Base-by-base conservation (phyloP, 1,140 invertebrate genomes). In the Manduca sexta region DNA sequence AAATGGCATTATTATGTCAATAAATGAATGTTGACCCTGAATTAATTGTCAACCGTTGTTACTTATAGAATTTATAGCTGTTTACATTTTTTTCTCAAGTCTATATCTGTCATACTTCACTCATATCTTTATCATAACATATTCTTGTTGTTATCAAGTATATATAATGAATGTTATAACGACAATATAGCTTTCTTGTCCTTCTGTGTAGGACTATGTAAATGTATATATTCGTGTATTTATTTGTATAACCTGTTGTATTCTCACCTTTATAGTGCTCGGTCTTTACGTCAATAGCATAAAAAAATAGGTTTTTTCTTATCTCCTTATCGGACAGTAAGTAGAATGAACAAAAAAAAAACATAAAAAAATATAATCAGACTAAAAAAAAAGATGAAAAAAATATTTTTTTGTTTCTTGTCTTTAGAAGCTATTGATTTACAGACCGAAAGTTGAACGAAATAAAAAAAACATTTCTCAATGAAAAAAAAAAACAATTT, bases 121-220 rank as follows among this genome's bases (percentile, higher is more conserved):
- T 75, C 77, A 80, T 81, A 80, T 79, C 76, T 65, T 73, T 73
- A 75, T 76, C 77, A 82, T 81, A 81, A 78, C 75, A 67, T 73
- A 75, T 78, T 61, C 65, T 77, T 69, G 73, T 81, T 80, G 74
- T 76, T 76, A 62, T 64, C 49, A 60, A 63, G 66, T 69, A 60
- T 76, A 73, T 74, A 68, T 56, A 48, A 52, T 71, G 55, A 66
- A 74, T 74, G 64, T 79, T 80, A 73, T 69, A 52, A 52, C 66
- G 77, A 81, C 74, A 80, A 84, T 85, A 80, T 81, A 70, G 66
- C 74, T 82, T 77, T 58, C 64, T 66, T 51, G 31, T 53, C 45
- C 45, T 53, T 35, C 18, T 35, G 18, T 11, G 12, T 21, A 31
- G 41, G 33, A 56, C 45, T 52, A 67, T 60, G 53, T 51, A 39